Base-by-base conservation (phyloP, 2,888 invertebrate species). In the Eustalomyia histrio region DNA sequence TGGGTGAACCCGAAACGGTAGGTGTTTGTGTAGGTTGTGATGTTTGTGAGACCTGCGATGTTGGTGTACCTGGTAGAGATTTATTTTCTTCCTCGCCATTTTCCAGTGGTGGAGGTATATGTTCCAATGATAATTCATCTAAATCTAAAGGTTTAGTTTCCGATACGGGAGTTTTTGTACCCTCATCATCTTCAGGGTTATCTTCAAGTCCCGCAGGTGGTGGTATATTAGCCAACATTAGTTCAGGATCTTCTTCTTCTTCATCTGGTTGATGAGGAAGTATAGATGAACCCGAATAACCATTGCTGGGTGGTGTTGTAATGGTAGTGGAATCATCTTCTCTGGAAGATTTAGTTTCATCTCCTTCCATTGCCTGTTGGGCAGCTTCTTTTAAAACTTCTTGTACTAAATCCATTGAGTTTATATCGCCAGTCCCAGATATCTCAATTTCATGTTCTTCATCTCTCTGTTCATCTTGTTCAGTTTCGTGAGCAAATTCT, bases 261-360 rank as follows among this genome's bases (percentile, higher is more conserved):
- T 87, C 86, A 67, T 89, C 89, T 1, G 88, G 86, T 4, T 88
- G 87, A 24, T 89, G 90, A 2, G 88, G 87, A 68, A 89, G 85
- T 12, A 88, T 86, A 12, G 88, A 87, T n/a, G 90, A 90, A 10
- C 86, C 88, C 6, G 89, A 89, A 60, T 87, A 90, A 1, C 90
- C 89, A 78, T 89, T 89, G 76, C 89, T 89, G 0, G 89, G 88
- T n/a, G 89, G 89, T 2, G 89, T 89, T 6, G 89, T 89, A 18
- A 89, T 89, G 39, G 89, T 89, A 3, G 89, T 89, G 1, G 90
- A 90, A 81, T 90, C 90, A 78, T 89, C 89, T 61, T 90, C 89
- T 63, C 87, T 88, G 4, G 86, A 65, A 0, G 88, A 88, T 65
- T 87, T 84, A 29, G 86, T 88, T 16, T 88, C 88, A 35, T 87